Percentiles rank a stretch among this genome's conserved stretches.
phyloP scores from a whole-genome alignment of 2,113 vertebrate species.

The Odocoileus virginianus region DNA sequence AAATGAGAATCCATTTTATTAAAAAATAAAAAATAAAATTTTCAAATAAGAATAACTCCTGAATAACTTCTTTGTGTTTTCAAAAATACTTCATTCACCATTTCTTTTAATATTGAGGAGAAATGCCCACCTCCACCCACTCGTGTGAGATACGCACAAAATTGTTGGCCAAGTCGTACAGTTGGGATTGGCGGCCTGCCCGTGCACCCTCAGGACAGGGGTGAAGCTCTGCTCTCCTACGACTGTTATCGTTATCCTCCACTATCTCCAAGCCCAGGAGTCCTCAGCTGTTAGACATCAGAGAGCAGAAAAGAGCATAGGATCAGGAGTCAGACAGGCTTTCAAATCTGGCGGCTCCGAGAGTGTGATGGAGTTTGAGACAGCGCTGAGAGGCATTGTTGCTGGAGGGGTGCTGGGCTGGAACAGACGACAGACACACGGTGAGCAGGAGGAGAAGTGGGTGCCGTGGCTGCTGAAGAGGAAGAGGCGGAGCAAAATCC shows the following conservation, averaged over 20 bases:
- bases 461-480: neutral
- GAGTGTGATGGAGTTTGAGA: neutral
- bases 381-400: fast-evolving
- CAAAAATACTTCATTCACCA: neutral
- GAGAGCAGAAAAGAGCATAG: neutral
- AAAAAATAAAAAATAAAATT: neutral
- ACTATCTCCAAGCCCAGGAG: neutral
- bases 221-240: neutral
- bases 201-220: fast-evolving
- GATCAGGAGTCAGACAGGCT: neutral
- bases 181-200: neutral
- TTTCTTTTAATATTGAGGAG: neutral
- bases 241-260: neutral
- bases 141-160: neutral
- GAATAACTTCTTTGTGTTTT: neutral
- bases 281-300: neutral
- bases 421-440: neutral
- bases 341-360: neutral
- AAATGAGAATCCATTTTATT: neutral
- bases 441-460: too few relatives aligned
- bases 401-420: fast-evolving
- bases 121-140: neutral
- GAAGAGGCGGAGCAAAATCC: neutral
- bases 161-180: neutral
- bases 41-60: neutral